phyloP scores from a whole-genome alignment of 2,888 invertebrate genomes.

The Metopia argyrocephala region DNA sequence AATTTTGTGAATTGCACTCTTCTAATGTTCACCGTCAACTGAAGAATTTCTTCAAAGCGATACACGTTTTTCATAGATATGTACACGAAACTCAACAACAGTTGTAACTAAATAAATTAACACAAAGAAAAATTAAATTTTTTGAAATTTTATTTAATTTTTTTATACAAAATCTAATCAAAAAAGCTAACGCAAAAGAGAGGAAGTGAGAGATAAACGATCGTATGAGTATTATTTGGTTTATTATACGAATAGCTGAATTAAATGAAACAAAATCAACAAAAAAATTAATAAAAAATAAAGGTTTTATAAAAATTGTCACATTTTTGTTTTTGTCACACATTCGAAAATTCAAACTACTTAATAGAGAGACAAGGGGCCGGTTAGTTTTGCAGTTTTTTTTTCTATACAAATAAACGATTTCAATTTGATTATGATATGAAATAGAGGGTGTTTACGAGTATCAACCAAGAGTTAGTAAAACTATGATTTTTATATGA shows the following conservation, averaged over 20 bases:
- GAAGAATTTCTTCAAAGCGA: slow-evolving; percentile 36
- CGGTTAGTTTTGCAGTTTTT: background rate
- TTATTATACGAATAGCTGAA: background rate
- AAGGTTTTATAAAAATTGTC: slow-evolving; percentile 14
- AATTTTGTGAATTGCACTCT: slow-evolving; percentile 41
- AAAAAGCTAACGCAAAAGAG: background rate
- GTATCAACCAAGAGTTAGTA: too few relatives aligned
- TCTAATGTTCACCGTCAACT: slow-evolving; percentile 51
- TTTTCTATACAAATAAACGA: background rate
- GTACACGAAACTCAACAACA: background rate
- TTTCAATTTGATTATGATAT: background rate
- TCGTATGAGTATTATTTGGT: background rate
- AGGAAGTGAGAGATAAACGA: slow-evolving; percentile 23
- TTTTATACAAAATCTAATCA: slow-evolving; percentile 38
- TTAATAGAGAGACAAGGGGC: background rate
- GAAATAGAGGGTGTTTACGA: too few relatives aligned
- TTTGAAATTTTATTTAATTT: slow-evolving; percentile 2
- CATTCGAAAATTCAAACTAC: slow-evolving; percentile 7
- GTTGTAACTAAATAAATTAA: slow-evolving; percentile 8
- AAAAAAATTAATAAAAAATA: too few relatives aligned
- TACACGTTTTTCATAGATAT: slow-evolving; percentile 36
- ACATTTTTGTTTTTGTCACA: background rate
- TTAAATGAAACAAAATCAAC: too few relatives aligned
- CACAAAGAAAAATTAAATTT: slow-evolving; percentile 36
- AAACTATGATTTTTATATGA: background rate